Evolutionary conservation across 1,140 invertebrate genomes (phyloP).

Genomic region (Psilanteris sp.): DNA sequence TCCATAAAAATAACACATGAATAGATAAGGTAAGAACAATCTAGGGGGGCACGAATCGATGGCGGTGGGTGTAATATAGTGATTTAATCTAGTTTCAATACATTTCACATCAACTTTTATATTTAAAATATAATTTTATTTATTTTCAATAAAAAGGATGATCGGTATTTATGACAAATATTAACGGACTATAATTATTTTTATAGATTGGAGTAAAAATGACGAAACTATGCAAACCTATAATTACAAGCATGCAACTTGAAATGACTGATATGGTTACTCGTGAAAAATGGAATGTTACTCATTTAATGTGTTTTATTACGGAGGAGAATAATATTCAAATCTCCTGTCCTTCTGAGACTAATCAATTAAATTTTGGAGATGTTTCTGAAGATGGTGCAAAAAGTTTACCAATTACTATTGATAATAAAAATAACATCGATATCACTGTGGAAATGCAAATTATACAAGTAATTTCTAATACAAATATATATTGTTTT

Average conservation of each 20-base stretch:
- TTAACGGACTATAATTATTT: too few species aligned
- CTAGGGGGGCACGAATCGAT: too few species aligned
- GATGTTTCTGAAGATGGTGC: slow-evolving; percentile 60
- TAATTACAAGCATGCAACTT: slow-evolving; percentile 68
- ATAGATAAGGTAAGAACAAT: too few species aligned
- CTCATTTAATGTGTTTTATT: slow-evolving; percentile 75
- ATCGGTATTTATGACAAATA: too few species aligned
- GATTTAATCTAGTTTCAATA: too few species aligned
- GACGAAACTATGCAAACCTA: slow-evolving; percentile 67
- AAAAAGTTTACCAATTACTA: slow-evolving; percentile 63
- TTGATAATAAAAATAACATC: slow-evolving; percentile 73
- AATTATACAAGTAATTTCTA: slow-evolving; percentile 70
- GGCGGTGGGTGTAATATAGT: too few species aligned
- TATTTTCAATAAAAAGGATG: too few species aligned
- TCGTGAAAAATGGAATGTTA: slow-evolving; percentile 67
- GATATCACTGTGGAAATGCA: slow-evolving; percentile 66
- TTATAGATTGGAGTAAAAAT: slow-evolving; percentile 72
- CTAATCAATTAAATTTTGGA: slow-evolving; percentile 67
- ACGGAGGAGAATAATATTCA: slow-evolving; percentile 70
- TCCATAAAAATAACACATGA: too few species aligned
- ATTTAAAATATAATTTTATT: background rate
- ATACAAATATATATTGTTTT: too few species aligned
- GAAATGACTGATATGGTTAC: slow-evolving; percentile 73
- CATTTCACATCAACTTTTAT: too few species aligned
- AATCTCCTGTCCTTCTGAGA: slow-evolving; percentile 52